Evolutionary conservation across 1,140 invertebrate species (phyloP).

Genomic region (Sycophila sp.): DNA sequence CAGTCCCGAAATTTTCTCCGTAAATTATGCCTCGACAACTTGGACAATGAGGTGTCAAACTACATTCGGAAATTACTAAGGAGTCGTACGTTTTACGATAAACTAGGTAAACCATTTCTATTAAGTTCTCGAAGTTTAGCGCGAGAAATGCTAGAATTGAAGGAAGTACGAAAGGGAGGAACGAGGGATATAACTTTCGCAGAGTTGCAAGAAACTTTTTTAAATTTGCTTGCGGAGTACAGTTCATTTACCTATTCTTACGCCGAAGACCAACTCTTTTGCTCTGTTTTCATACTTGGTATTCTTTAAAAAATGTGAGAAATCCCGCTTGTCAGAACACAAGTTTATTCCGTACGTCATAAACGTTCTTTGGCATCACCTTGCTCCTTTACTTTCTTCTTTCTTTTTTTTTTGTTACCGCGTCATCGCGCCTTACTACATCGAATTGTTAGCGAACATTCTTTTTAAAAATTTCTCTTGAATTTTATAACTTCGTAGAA

Average conservation of each 20-base stretch:
- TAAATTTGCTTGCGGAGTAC: constrained; percentile 23
- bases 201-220: constrained; percentile 23
- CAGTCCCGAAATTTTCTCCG: not conserved
- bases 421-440: not conserved
- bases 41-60: not conserved
- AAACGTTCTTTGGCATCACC: not conserved
- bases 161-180: not conserved
- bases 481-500: too few species aligned
- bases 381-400: not conserved
- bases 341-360: constrained; percentile 27
- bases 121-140: not conserved
- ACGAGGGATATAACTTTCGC: constrained; percentile 1
- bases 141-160: too few species aligned
- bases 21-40: not conserved
- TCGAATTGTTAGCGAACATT: too few species aligned
- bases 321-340: constrained; percentile 12
- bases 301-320: not conserved
- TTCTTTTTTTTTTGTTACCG: not conserved
- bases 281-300: not conserved
- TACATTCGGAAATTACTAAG: not conserved
- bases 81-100: not conserved
- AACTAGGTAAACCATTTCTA: constrained; percentile 3
- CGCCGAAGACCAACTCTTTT: not conserved
- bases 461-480: too few species aligned
- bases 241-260: constrained; percentile 19